Percentiles rank a stretch among this genome's conserved stretches.
phyloP scores from a whole-genome alignment of 2,113 vertebrate genomes.

The Chamaea fasciata region DNA sequence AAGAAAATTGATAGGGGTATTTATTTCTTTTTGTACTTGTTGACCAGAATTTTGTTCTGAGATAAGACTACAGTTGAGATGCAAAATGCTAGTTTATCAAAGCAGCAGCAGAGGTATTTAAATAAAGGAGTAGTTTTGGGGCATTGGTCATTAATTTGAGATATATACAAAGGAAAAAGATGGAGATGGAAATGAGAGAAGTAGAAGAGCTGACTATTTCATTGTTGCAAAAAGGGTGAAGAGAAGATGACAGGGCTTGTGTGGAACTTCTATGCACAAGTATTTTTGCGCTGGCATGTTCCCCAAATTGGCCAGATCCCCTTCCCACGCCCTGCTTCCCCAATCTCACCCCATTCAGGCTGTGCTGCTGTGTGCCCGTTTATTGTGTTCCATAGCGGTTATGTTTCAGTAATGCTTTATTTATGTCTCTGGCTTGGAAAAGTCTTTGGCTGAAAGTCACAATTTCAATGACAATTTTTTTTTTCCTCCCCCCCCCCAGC shows the following conservation, averaged over 20 bases:
- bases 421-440: constrained; percentile 6
- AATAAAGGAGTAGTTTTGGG: not conserved
- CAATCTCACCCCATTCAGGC: not conserved
- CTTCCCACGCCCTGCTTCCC: constrained; percentile 6
- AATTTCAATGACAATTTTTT: not conserved
- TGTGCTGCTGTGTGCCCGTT: not conserved
- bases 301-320: not conserved
- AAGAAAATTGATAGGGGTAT: not conserved
- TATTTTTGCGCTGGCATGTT: not conserved
- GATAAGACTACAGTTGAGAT: not conserved
- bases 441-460: constrained; percentile 41
- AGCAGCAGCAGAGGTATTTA: not conserved
- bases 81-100: not conserved
- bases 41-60: not conserved
- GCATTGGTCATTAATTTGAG: not conserved
- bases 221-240: not conserved
- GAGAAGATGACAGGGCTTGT: not conserved
- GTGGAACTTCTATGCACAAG: not conserved
- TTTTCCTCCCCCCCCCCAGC: not conserved
- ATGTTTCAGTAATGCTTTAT: not conserved
- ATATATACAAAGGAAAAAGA: not conserved
- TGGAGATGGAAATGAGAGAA: not conserved
- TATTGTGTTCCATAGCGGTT: not conserved
- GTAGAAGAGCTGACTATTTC: not conserved
- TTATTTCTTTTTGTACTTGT: not conserved